These are phyloP conservation scores for Pandemis corylana DNA, from an alignment of 2,888 invertebrate species.

Conservation along the genomic window DNA sequence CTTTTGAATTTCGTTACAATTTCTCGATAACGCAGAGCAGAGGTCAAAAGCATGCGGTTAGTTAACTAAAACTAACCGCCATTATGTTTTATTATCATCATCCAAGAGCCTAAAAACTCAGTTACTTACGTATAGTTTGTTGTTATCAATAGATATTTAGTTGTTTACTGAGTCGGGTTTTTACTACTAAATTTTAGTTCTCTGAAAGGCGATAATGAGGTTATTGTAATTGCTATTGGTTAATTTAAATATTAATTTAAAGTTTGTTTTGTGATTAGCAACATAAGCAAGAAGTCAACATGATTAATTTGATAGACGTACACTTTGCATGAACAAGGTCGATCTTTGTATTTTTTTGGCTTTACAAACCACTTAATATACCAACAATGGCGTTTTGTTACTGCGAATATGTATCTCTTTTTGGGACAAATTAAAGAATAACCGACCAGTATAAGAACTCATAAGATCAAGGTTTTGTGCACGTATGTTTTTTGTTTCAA, in stretches of 20 bases:
- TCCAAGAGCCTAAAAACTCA: constrained; percentile 23
- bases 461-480: no score
- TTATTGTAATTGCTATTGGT: background rate
- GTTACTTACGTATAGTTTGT: constrained; percentile 12
- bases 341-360: background rate
- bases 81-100: constrained; percentile 25
- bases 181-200: constrained; percentile 15
- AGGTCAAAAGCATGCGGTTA: constrained; percentile 34
- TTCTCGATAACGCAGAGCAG: constrained; percentile 33
- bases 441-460: background rate
- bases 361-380: background rate
- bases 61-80: constrained; percentile 23
- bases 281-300: background rate
- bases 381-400: constrained; percentile 3
- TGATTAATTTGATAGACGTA: background rate
- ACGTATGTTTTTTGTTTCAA: no score
- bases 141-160: constrained; percentile 33
- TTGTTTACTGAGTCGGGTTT: constrained; percentile 17
- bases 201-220: constrained; percentile 32
- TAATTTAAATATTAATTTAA: background rate
- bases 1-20: constrained; percentile 39
- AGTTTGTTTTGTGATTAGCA: constrained; percentile 11
- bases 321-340: constrained; percentile 8
- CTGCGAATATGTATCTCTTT: background rate
- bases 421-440: background rate